phyloP scores from a whole-genome alignment of 2,888 invertebrate genomes.

The Eupeodes latifasciatus region DNA sequence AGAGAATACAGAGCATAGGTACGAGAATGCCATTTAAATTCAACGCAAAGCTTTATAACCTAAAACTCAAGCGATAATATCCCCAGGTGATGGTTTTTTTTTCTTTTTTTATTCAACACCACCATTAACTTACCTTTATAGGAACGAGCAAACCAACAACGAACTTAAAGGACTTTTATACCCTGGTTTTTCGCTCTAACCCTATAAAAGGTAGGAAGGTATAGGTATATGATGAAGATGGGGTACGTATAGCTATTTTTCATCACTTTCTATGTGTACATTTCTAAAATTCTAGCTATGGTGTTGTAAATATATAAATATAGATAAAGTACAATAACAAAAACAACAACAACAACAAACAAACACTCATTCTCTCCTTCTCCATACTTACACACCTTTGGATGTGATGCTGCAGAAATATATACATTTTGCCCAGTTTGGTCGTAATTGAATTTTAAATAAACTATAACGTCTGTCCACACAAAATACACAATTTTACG shows the following conservation, averaged over 20 bases:
- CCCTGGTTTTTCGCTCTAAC: background rate
- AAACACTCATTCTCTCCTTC: slow-evolving; percentile 17
- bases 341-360: background rate
- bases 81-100: slow-evolving; percentile 68
- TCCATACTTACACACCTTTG: slow-evolving; percentile 8
- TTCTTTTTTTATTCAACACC: slow-evolving; percentile 38
- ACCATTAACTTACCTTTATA: background rate
- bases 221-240: too few relatives aligned
- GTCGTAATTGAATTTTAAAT: slow-evolving; percentile 84
- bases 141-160: background rate
- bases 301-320: background rate
- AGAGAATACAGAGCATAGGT: slow-evolving; percentile 4
- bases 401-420: slow-evolving; percentile 48
- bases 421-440: slow-evolving; percentile 73
- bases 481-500: slow-evolving; percentile 76
- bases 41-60: slow-evolving; percentile 66
- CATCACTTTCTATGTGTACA: slow-evolving; percentile 46
- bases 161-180: background rate
- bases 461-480: slow-evolving; percentile 79
- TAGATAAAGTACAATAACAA: background rate
- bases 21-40: slow-evolving; percentile 62
- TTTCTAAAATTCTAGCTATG: slow-evolving; percentile 47
- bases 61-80: slow-evolving; percentile 74
- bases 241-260: slow-evolving; percentile 28
- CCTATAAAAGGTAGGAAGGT: too few relatives aligned